phyloP scores from a whole-genome alignment of 1,140 invertebrate genomes.

The Drosophila insularis region DNA sequence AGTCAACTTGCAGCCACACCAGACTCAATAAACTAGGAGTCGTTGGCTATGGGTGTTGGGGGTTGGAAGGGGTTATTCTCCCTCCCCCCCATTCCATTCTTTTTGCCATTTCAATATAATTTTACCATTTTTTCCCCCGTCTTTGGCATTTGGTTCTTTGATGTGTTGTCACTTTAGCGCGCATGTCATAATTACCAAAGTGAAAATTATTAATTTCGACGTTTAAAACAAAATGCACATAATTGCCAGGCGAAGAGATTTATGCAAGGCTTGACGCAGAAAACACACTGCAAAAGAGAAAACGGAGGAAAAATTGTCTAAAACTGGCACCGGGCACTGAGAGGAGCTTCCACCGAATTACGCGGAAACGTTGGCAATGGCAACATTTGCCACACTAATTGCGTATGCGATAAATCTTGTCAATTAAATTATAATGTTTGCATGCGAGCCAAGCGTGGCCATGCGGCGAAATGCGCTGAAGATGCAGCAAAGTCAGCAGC shows the following conservation, averaged over 20 bases:
- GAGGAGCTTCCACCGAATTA: slow-evolving; percentile 63
- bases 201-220: slow-evolving; percentile 81
- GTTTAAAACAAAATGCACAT: slow-evolving; percentile 79
- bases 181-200: slow-evolving; percentile 78
- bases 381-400: slow-evolving; percentile 80
- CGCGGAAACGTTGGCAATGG: slow-evolving; percentile 48
- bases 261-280: slow-evolving; percentile 1
- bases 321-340: slow-evolving; percentile 48
- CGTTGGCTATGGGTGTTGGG: neutral
- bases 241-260: slow-evolving; percentile 55
- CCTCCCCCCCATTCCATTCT: neutral
- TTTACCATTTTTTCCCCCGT: slow-evolving; percentile 1
- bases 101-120: neutral
- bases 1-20: slow-evolving; percentile 11
- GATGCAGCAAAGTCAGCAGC: slow-evolving; percentile 48
- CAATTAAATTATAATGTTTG: slow-evolving; percentile 82
- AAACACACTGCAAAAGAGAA: slow-evolving; percentile 15
- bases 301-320: slow-evolving; percentile 69
- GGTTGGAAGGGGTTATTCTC: too few species aligned
- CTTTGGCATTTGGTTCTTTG: slow-evolving; percentile 48
- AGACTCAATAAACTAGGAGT: slow-evolving; percentile 30
- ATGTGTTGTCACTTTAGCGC: slow-evolving; percentile 78
- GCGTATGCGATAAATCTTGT: slow-evolving; percentile 82
- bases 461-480: slow-evolving; percentile 69
- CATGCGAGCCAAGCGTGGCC: slow-evolving; percentile 46